A percentile compares a stretch with the other conserved stretches of the same genome.
These are phyloP conservation scores for Otocyon megalotis DNA, from an alignment of 2,113 vertebrate genomes.

Conservation along the genomic window DNA sequence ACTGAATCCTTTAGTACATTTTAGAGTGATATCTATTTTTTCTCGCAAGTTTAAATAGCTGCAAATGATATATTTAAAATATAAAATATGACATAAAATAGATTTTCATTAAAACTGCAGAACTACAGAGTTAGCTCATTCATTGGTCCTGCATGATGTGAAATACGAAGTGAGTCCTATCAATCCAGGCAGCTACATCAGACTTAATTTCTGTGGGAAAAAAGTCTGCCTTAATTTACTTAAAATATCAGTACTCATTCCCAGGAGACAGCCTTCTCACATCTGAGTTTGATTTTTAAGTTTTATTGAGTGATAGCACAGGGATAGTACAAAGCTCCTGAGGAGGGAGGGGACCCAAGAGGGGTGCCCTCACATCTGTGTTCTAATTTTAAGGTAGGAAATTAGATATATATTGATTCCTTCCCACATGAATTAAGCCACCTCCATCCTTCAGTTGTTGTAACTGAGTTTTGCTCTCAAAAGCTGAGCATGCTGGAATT, in stretches of 20 bases:
- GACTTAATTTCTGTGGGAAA: conserved; percentile 29
- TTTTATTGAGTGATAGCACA: too few relatives aligned
- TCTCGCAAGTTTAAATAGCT: not conserved
- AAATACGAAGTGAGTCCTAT: not conserved
- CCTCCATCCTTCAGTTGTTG: not conserved
- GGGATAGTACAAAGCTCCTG: too few relatives aligned
- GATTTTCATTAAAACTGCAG: conserved; percentile 43
- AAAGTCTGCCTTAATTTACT: not conserved
- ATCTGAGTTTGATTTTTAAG: not conserved
- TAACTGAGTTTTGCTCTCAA: not conserved
- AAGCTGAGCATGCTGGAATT: not conserved
- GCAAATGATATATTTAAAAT: conserved; percentile 36
- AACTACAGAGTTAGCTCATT: not conserved
- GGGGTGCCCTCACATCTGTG: not conserved
- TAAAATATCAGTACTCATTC: not conserved
- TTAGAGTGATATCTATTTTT: conserved; percentile 17
- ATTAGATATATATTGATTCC: not conserved
- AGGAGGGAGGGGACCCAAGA: too few relatives aligned
- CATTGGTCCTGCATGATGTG: not conserved
- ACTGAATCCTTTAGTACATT: not conserved
- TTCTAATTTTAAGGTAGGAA: conserved; percentile 56
- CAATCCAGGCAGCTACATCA: not conserved
- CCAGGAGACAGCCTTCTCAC: not conserved
- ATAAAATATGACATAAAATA: not conserved
- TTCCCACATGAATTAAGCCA: not conserved